These are phyloP conservation scores for Mechanitis mazaeus DNA, from an alignment of 2,888 invertebrate species.

Conservation along the genomic window DNA sequence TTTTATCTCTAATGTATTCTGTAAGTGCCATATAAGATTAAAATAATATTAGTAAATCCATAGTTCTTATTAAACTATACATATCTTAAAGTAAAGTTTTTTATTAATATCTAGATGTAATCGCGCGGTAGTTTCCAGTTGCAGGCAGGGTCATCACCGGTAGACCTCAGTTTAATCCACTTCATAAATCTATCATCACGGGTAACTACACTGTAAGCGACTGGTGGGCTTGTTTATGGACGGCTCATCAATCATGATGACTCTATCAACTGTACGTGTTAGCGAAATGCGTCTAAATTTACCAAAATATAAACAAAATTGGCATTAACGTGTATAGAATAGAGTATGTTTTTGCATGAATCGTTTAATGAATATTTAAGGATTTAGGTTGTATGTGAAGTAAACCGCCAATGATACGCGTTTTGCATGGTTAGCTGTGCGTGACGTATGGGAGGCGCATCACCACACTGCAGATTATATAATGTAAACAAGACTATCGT, in stretches of 20 bases:
- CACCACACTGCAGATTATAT: slow-evolving; percentile 12
- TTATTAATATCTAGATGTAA: slow-evolving; percentile 12
- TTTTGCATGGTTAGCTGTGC: slow-evolving; percentile 43
- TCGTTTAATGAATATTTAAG: slow-evolving; percentile 9
- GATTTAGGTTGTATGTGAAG: slow-evolving; percentile 21
- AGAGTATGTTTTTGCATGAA: slow-evolving; percentile 20
- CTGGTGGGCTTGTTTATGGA: slow-evolving; percentile 26
- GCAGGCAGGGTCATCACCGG: slow-evolving; percentile 18
- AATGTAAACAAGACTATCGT: background rate
- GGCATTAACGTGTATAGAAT: slow-evolving; percentile 13
- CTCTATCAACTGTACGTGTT: slow-evolving; percentile 31
- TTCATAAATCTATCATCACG: slow-evolving; percentile 30
- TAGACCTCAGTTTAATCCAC: slow-evolving; percentile 21
- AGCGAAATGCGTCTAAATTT: slow-evolving; percentile 14
- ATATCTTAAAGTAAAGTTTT: slow-evolving; percentile 2
- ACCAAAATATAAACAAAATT: slow-evolving; percentile 14
- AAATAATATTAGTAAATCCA: too few species aligned
- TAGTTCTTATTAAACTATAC: too few species aligned
- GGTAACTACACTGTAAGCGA: slow-evolving; percentile 23
- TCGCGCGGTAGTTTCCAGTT: slow-evolving; percentile 20
- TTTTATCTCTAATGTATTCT: slow-evolving; percentile 37
- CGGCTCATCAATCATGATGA: slow-evolving; percentile 38
- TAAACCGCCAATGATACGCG: slow-evolving; percentile 41
- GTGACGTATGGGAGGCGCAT: slow-evolving; percentile 39
- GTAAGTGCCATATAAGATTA: slow-evolving; percentile 10